Base-by-base conservation (phyloP, 2,888 invertebrate genomes). In the Chrysolina oricalcia region DNA sequence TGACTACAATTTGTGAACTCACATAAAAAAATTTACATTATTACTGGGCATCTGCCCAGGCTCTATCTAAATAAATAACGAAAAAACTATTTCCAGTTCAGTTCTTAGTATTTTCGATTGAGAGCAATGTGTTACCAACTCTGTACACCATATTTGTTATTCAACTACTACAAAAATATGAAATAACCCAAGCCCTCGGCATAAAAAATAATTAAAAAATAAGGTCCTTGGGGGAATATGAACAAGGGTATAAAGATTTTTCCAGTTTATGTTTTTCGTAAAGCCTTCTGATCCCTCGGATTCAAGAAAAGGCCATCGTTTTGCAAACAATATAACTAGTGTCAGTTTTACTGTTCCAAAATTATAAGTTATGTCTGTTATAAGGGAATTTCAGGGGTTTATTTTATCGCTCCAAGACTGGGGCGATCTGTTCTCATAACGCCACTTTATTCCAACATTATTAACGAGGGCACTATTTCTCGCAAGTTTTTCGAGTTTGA, bases 331-430 rank as follows among this genome's bases (percentile, higher is more conserved):
- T 87, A 87, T 87, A 86, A 86, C 85, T 83, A 84, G 81, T 86
- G 87, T 87, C 87, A 86, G 85, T 85, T 87, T 87, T 87, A 87
- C 86, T 86, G 87, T 83, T 84, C 73, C 83, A 81, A 87, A 87
- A 87, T 87, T 87, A 87, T 87, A 87, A 87, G 86, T 87, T 87
- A 87, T 86, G 86, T 83, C 84, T 82, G 85, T 86, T 85, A 85
- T 85, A 86, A 86, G 85, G 86, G 86, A 86, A 86, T 87, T 86
- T 85, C 83, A 74, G 82, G 81, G 82, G 83, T 80, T 86, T 85
- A 84, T 77, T 77, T 78, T 76, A 78, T 78, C 74, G 71, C 70
- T 35, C 40, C 41, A 62, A 63, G 68, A 70, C 43, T 43, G 63
- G 43, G 50, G 66, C 75, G 64, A 78, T 78, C 59, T 74, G 75